Base-by-base conservation (phyloP, 1,140 invertebrate genomes). In the Heliothis subflexa region DNA sequence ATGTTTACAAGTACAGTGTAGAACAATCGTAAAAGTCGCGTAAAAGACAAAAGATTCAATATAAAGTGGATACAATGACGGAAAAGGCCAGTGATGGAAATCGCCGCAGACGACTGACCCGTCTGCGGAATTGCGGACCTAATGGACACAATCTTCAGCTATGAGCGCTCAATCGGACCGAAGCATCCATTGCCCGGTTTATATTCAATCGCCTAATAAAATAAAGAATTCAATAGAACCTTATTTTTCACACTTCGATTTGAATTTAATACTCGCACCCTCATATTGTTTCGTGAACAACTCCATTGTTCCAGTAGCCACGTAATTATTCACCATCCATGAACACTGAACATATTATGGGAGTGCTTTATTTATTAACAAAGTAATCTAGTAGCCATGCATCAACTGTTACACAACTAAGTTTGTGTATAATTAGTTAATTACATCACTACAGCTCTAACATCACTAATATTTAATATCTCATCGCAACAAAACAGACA, bases 161-260 rank as follows among this genome's bases (percentile, higher is more conserved):
- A 64, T 75, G 73, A 47, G 59, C 25, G 45, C 28, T 75, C 59
- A 50, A 64, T 64, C 33, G 57, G 7, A 33, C 33, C 7, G 10
- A 45, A 59, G 0, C 25, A 62, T 57, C 54, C 28, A 59, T 72
- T 52, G 28, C 28, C 64, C 64, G 50, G 64, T 64, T 64, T 64
- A 64, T 64, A 64, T 64, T 64, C 61, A 64, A 64, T 72, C 55
- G 33, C 52, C 28, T 72, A 72, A 72, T 55, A 72, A 55, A 72
- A 72, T 54, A 54, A 72, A 72, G 50, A 1, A 33, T 40, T 72
- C 52, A 64, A 66, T 66, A 66, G 21, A 66, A 45, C 2, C 12
- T 21, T 12, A 45, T 45, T 64, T 45, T 64, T 64, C 61, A 47
- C 10, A 28, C 59, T 45, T 11, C 7, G 59, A 40, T 10, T 64